phyloP scores from a whole-genome alignment of 2,113 vertebrate species.

The Engraulis encrasicolus region DNA sequence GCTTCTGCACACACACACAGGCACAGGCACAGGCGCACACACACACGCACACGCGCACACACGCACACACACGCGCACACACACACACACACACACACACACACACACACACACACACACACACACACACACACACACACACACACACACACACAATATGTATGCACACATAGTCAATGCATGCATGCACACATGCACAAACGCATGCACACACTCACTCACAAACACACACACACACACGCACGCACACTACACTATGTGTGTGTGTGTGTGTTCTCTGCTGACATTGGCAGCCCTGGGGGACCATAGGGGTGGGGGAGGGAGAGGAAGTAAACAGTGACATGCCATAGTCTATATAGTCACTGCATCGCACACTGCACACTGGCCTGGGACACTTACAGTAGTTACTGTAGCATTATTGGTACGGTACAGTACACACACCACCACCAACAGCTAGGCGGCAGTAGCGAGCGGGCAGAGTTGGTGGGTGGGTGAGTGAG shows the following conservation, averaged over 20 bases:
- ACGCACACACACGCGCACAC: neutral
- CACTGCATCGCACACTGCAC: too few relatives aligned
- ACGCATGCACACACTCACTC: neutral
- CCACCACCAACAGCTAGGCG: neutral
- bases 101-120: neutral
- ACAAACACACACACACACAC: neutral
- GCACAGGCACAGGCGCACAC: neutral
- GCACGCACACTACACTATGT: neutral
- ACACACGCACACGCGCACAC: too few relatives aligned
- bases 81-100: conserved; percentile 13
- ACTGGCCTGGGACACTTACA: neutral
- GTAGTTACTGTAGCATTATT: neutral
- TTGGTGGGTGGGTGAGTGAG: neutral
- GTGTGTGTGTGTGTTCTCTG: conserved; percentile 2
- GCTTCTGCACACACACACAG: neutral
- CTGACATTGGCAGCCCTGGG: neutral
- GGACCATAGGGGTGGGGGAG: neutral
- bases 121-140: neutral
- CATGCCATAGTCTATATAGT: neutral
- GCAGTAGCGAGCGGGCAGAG: conserved; percentile 6
- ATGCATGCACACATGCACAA: neutral
- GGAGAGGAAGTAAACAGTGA: neutral
- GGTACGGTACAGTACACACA: neutral
- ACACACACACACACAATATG: neutral
- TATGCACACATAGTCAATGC: too few relatives aligned